Base-by-base conservation (phyloP, 1,140 invertebrate species). In the Magallana angulata region DNA sequence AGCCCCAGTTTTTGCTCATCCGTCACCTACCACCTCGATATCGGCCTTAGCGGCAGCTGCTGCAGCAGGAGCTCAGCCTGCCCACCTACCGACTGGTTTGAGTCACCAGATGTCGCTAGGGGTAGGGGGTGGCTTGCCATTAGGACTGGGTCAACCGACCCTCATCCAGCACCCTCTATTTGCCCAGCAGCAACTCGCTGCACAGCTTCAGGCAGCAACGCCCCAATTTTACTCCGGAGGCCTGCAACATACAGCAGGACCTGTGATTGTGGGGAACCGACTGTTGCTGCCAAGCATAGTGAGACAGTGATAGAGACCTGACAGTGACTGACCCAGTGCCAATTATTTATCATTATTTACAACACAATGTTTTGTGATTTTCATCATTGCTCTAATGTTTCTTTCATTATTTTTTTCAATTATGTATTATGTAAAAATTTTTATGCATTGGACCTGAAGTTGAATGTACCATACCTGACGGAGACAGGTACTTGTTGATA, bases 191-290 rank as follows among this genome's bases (percentile, higher is more conserved):
- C 85, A 85, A 36, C 18, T 87, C 3, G 57, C 85, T 85, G 85
- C 84, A 24, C 84, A 82, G 36, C 84, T 58, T 14, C 81, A 82
- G 18, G 48, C 57, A 57, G n/a, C 48, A 57, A 18, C 85, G 59
- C 64, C 85, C n/a, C 58, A 58, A 30, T 7, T 71, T 8, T 56
- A 56, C 18, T 57, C 30, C 3, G 59, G 60, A 57, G 60, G 57
- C 6, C n/a, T 36, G n/a, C 87, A 76, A 76, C 81, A 56, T 24
- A 11, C 82, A 62, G 14, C 1, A 36, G 84, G 82, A 18, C 85
- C 88, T n/a, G 82, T 89, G 14, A 84, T 89, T 4, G 85, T 89
- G 4, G 88, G 88, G 2, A 89, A 89, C 83, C 85, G 87, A 48
- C 48, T 89, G 16, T 64, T 89, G 12, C 68, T 89, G 18, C 88